Evolutionary conservation across 2,888 invertebrate species (phyloP), one percentile per base, ranked within the genome.

Genomic region (Glyphotaelius pellucidus): DNA sequence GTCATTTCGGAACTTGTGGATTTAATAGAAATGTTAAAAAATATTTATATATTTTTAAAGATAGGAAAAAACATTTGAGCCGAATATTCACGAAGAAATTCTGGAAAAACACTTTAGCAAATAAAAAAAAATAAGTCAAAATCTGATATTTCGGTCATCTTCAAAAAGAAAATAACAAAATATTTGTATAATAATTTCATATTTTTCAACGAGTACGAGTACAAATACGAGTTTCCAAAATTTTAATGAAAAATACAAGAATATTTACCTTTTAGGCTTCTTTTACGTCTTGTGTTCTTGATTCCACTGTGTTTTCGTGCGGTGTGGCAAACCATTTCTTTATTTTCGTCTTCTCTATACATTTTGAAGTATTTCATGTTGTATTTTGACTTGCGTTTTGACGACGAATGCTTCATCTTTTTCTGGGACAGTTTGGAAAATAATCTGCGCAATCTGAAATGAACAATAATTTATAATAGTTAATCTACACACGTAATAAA

Each of bases 191-290:
- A 3, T 7, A 14, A 15, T 52, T 52, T 52, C 15, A 52, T 7
- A 3, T 19, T 52, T 52, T 52, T 19, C 1, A 19, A 52, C 1
- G 1, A 67, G 42, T 42, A 42, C 11, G 42, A 11, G 42, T 42
- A 42, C 2, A 67, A 67, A 67, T n/a, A 67, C 9, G 67, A 67
- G 25, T 67, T 67, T 67, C 25, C 5, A 9, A 7, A 11, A 35
- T 14, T 83, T 83, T 83, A 15, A 31, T 32, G 15, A 32, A 14
- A 32, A 83, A 32, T 32, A 35, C 3, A 2, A 0, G 2, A 47
- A 47, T 15, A 15, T 83, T 79, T 86, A 92, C 93, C 93, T 92
- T 93, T 93, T 4, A 80, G 79, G 25, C 84, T 93, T 90, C 93
- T 80, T 90, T 90, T 92, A 15, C 83, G 81, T 80, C 93, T 80